phyloP scores from a whole-genome alignment of 2,113 vertebrate genomes.

The Notiomystis cincta region DNA sequence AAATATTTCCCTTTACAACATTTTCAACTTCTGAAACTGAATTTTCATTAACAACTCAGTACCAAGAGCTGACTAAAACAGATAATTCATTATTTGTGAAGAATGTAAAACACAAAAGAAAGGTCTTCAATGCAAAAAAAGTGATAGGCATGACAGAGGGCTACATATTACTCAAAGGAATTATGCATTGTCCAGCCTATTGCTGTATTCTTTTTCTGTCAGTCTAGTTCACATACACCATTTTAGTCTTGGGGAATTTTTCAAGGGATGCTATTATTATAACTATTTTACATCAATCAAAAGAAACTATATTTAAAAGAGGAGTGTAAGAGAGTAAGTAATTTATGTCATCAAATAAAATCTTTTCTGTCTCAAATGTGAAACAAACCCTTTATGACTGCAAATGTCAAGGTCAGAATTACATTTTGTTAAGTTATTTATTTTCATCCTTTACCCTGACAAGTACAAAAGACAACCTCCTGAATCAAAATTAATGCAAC shows the following conservation, averaged over 20 bases:
- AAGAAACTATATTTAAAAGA: not conserved
- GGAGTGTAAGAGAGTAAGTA: not conserved
- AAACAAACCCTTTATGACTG: not conserved
- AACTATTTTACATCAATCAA: not conserved
- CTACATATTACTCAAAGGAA: not conserved
- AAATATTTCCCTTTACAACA: not conserved
- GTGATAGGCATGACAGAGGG: not conserved
- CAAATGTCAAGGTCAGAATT: not conserved
- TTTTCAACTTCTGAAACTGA: not conserved
- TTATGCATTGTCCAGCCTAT: not conserved
- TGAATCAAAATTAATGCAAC: not conserved
- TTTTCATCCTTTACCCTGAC: not conserved
- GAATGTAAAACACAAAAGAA: not conserved
- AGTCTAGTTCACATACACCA: not conserved
- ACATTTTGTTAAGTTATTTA: not conserved
- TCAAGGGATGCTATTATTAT: not conserved
- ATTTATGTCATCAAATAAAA: not conserved
- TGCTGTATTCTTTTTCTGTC: not conserved
- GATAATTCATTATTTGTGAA: not conserved
- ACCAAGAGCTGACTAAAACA: not conserved
- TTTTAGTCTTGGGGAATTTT: not conserved
- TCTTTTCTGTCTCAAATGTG: not conserved
- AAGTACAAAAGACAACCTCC: not conserved
- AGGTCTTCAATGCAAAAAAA: not conserved
- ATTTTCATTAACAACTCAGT: not conserved